Conservation (phyloP, 1,140 invertebrate species). For the Bathynomus jamesi region DNA sequence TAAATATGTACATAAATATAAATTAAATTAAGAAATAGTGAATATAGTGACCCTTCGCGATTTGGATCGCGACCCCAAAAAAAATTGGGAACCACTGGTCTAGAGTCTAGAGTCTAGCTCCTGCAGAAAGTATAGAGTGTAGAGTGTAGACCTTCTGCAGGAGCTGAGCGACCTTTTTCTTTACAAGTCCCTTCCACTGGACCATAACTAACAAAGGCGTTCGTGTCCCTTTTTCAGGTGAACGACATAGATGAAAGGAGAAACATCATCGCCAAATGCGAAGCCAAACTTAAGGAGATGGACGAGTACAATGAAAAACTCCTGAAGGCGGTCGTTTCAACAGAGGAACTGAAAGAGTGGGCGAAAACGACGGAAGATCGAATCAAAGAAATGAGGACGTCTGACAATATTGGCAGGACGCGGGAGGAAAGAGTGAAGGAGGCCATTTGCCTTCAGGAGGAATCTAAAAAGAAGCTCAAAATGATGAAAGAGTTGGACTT, state of each 20-base stretch:
- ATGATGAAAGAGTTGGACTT: background rate
- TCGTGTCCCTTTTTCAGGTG: too few relatives aligned
- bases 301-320: constrained; percentile 30
- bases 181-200: too few relatives aligned
- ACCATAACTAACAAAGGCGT: too few relatives aligned
- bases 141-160: too few relatives aligned
- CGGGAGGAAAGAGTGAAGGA: constrained; percentile 38
- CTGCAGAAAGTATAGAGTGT: too few relatives aligned
- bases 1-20: too few relatives aligned
- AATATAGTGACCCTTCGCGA: too few relatives aligned
- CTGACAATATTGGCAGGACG: constrained; percentile 12
- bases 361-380: constrained; percentile 29
- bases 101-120: too few relatives aligned
- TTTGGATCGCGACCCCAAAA: too few relatives aligned
- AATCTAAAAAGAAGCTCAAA: constrained; percentile 14
- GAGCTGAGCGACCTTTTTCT: too few relatives aligned
- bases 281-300: constrained; percentile 32
- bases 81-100: too few relatives aligned
- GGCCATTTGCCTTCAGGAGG: constrained; percentile 36
- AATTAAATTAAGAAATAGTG: too few relatives aligned
- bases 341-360: constrained; percentile 33
- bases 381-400: constrained; percentile 31
- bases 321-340: constrained; percentile 29
- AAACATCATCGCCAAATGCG: constrained; percentile 34
- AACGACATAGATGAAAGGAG: constrained; percentile 35